Evolutionary conservation across 2,888 invertebrate species (phyloP).

Genomic region (Campoletis raptor): DNA sequence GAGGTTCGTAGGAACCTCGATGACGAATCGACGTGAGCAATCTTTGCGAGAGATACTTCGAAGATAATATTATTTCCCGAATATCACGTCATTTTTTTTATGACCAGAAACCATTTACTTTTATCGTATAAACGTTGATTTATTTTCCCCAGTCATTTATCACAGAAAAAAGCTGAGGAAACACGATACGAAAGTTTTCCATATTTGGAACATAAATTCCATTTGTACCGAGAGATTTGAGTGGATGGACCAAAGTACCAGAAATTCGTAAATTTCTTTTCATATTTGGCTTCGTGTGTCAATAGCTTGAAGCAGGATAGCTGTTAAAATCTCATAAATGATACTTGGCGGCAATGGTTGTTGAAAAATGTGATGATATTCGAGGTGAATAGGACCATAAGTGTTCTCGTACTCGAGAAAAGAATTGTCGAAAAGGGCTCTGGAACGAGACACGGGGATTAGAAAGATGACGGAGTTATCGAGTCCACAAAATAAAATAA

Average conservation of each 20-base stretch:
- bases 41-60: neutral
- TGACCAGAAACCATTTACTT: neutral
- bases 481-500: slow-evolving; percentile 18
- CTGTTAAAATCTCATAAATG: neutral
- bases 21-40: neutral
- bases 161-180: neutral
- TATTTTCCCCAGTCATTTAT: neutral
- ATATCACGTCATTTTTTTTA: neutral
- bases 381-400: neutral
- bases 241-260: neutral
- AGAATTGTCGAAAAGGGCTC: slow-evolving; percentile 7
- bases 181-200: neutral
- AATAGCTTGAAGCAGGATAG: neutral
- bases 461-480: slow-evolving; percentile 52
- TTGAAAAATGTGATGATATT: neutral
- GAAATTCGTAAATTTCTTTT: neutral
- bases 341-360: neutral
- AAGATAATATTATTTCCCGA: slow-evolving; percentile 29
- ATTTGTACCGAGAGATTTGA: neutral
- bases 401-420: neutral
- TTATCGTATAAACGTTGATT: neutral
- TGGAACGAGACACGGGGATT: slow-evolving; percentile 41
- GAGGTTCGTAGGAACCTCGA: neutral
- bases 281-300: neutral
- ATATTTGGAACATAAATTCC: neutral